phyloP scores from a whole-genome alignment of 2,797 vertebrate genomes.

The Karalla daura region DNA sequence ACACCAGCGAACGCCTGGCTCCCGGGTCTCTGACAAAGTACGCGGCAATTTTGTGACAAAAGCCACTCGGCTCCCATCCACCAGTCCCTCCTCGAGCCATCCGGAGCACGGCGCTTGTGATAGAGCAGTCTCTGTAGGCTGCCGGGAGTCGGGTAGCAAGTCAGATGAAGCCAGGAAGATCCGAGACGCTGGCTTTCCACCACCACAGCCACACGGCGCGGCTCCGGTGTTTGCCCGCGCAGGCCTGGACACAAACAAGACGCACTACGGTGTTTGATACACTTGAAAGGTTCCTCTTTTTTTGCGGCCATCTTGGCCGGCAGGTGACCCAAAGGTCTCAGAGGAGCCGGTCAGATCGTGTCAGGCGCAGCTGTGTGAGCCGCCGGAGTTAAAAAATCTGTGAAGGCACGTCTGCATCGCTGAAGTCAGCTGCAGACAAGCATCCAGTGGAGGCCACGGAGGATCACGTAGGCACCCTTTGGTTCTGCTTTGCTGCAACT shows the following conservation, averaged over 20 bases:
- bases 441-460: not conserved
- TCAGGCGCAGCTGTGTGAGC: not conserved
- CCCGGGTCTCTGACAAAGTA: not conserved
- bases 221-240: not conserved
- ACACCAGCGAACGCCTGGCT: not conserved
- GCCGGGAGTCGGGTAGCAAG: no score
- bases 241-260: not conserved
- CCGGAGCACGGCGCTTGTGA: not conserved
- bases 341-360: not conserved
- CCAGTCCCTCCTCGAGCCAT: not conserved
- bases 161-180: not conserved
- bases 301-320: not conserved
- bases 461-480: not conserved
- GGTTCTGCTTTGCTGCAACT: not conserved
- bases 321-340: not conserved
- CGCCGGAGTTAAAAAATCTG: not conserved
- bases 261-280: not conserved
- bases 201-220: not conserved
- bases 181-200: not conserved
- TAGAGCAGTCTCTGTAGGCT: no score
- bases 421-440: not conserved
- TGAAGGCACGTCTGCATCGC: not conserved
- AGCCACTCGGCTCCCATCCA: not conserved
- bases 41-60: conserved; percentile 1
- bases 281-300: not conserved